These are phyloP conservation scores for Pelecanus crispus DNA, from an alignment of 2,113 vertebrate genomes.

Conservation along the genomic window DNA sequence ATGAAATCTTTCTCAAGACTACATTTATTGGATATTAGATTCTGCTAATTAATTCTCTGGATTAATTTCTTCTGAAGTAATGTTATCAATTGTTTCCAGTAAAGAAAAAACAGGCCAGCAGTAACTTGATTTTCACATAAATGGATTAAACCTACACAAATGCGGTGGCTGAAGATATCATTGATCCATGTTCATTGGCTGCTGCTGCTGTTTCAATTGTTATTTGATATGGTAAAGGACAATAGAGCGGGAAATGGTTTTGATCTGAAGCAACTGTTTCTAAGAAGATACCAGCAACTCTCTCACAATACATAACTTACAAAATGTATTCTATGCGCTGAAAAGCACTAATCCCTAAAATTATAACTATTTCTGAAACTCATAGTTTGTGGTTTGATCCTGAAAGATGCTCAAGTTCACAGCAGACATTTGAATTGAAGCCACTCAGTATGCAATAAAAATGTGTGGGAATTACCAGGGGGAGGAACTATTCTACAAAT, in stretches of 20 bases:
- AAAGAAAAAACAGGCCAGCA: slow-evolving; percentile 67
- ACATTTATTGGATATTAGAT: slow-evolving; percentile 84
- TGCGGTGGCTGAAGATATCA: slow-evolving; percentile 79
- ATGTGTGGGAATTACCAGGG: slow-evolving; percentile 6
- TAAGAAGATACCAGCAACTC: slow-evolving; percentile 82
- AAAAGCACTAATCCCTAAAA: slow-evolving; percentile 41
- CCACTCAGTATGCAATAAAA: neutral
- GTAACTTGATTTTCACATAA: slow-evolving; percentile 84
- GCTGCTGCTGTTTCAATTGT: slow-evolving; percentile 77
- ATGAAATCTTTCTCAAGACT: slow-evolving; percentile 78
- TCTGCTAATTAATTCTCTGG: slow-evolving; percentile 87
- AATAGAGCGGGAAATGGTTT: slow-evolving; percentile 68
- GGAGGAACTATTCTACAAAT: slow-evolving; percentile 14
- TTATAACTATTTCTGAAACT: slow-evolving; percentile 37
- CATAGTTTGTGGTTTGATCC: neutral
- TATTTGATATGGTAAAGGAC: slow-evolving; percentile 80
- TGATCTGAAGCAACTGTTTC: slow-evolving; percentile 77
- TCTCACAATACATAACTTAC: slow-evolving; percentile 55
- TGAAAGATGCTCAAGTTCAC: slow-evolving; percentile 13
- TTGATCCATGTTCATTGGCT: slow-evolving; percentile 80
- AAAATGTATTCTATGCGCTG: neutral
- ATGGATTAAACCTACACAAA: slow-evolving; percentile 85
- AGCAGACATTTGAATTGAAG: neutral
- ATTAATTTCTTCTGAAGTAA: slow-evolving; percentile 90
- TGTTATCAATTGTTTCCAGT: slow-evolving; percentile 86